A percentile compares a stretch with the other conserved stretches of the same genome.
These are phyloP conservation scores for Lutraria rhynchaena DNA, from an alignment of 1,140 invertebrate species.

Conservation along the genomic window DNA sequence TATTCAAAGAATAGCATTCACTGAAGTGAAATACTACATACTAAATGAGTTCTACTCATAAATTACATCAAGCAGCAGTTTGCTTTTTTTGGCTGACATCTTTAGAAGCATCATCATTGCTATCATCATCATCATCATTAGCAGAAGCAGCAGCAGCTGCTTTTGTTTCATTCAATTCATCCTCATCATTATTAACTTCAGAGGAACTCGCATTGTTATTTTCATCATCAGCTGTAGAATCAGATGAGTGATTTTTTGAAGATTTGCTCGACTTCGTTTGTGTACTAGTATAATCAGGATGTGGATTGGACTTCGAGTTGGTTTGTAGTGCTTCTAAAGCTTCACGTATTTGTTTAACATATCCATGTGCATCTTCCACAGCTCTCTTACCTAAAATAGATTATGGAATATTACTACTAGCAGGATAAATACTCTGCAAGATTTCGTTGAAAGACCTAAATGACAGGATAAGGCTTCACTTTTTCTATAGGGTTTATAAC, in stretches of 20 bases:
- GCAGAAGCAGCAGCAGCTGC: not conserved
- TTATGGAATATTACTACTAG: not conserved
- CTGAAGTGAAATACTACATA: too few relatives aligned
- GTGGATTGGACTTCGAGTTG: not conserved
- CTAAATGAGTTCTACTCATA: too few relatives aligned
- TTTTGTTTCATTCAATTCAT: not conserved
- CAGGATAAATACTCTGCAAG: not conserved
- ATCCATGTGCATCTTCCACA: constrained; percentile 60
- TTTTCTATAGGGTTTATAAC: not conserved
- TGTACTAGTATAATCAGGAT: not conserved
- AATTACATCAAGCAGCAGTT: too few relatives aligned
- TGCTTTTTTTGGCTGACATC: too few relatives aligned
- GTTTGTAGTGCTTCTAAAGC: constrained; percentile 17
- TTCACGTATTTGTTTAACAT: constrained; percentile 62
- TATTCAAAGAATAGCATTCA: too few relatives aligned
- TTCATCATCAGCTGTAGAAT: not conserved
- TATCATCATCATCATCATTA: not conserved
- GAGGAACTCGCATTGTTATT: not conserved
- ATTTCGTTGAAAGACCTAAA: too few relatives aligned
- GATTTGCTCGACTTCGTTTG: not conserved
- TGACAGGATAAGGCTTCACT: not conserved
- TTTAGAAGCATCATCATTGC: too few relatives aligned
- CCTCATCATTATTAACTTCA: not conserved
- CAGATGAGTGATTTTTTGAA: not conserved
- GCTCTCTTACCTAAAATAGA: constrained; percentile 52